A percentile compares a stretch with the other conserved stretches of the same genome.
These are phyloP conservation scores for Andrena cerasifolii DNA, from an alignment of 1,140 invertebrate species.

Conservation along the genomic window DNA sequence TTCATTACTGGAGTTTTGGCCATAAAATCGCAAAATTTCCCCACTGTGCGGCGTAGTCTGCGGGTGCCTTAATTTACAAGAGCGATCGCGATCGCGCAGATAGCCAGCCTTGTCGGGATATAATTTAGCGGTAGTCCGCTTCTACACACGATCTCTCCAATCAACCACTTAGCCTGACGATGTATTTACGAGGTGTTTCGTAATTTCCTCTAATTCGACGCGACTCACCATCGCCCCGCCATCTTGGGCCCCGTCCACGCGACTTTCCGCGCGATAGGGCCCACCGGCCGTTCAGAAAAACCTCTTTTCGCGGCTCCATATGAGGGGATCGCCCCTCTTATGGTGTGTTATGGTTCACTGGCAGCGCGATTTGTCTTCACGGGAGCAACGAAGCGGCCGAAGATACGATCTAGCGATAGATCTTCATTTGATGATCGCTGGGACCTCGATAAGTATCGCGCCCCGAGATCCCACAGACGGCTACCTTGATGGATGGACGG, in stretches of 20 bases:
- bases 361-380: conserved; percentile 46
- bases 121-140: conserved; percentile 81
- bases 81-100: conserved; percentile 75
- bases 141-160: conserved; percentile 76
- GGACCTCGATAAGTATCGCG: conserved; percentile 53
- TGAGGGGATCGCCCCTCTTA: not conserved
- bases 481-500: conserved; percentile 1
- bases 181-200: conserved; percentile 65
- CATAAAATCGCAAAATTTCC: no score
- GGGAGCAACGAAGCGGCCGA: conserved; percentile 5
- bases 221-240: not conserved
- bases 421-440: conserved; percentile 73
- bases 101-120: conserved; percentile 75
- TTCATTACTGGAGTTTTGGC: no score
- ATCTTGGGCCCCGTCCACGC: not conserved
- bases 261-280: not conserved
- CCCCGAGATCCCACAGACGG: conserved; percentile 29
- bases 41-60: no score
- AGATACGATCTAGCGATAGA: conserved; percentile 68
- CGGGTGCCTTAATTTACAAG: conserved; percentile 50
- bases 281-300: not conserved
- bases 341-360: conserved; percentile 51
- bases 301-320: not conserved
- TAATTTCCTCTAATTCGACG: conserved; percentile 46
- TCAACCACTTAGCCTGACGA: conserved; percentile 55